Percentiles rank a stretch among this genome's conserved stretches.
Conservation (phyloP, 2,797 vertebrate genomes). For the Oryzias dopingdopingensis region DNA sequence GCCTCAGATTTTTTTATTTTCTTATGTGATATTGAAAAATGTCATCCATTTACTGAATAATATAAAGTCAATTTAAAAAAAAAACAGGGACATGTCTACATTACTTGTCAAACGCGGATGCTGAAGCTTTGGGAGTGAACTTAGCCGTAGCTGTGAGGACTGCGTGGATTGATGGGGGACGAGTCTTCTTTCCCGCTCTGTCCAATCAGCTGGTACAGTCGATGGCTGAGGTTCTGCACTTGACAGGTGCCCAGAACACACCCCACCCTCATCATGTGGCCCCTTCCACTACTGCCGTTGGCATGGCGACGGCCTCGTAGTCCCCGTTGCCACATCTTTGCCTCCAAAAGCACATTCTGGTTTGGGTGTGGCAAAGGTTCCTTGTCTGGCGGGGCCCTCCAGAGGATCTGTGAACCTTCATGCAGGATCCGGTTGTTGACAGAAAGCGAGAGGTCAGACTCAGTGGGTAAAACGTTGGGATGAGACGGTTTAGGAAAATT, state of each 20-base stretch:
- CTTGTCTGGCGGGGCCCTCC: slow-evolving; percentile 57
- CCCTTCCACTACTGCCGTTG: slow-evolving; percentile 24
- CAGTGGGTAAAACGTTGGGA: slow-evolving; percentile 26
- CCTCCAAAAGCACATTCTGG: slow-evolving; percentile 9
- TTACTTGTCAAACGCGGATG: slow-evolving; percentile 5
- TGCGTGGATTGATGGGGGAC: slow-evolving; percentile 85
- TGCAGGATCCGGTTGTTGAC: slow-evolving; percentile 37
- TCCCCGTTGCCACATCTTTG: slow-evolving; percentile 15
- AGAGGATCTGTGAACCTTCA: slow-evolving; percentile 44
- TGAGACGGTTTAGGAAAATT: slow-evolving; percentile 35
- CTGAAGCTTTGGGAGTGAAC: neutral
- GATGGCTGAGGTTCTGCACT: slow-evolving; percentile 90
- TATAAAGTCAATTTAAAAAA: no score
- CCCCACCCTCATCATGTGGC: slow-evolving; percentile 82
- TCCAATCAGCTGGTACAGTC: slow-evolving; percentile 87
- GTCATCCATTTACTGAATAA: slow-evolving; percentile 1
- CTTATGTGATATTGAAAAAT: neutral
- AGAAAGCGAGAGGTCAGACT: slow-evolving; percentile 24
- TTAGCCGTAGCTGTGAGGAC: slow-evolving; percentile 91
- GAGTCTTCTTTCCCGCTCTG: slow-evolving; percentile 79
- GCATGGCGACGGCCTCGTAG: slow-evolving; percentile 70
- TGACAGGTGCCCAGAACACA: slow-evolving; percentile 92
- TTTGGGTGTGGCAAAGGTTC: slow-evolving; percentile 41
- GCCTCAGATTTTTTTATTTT: neutral
- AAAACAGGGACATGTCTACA: neutral